Base-by-base conservation (phyloP, 2,113 vertebrate species). In the Crocuta crocuta region DNA sequence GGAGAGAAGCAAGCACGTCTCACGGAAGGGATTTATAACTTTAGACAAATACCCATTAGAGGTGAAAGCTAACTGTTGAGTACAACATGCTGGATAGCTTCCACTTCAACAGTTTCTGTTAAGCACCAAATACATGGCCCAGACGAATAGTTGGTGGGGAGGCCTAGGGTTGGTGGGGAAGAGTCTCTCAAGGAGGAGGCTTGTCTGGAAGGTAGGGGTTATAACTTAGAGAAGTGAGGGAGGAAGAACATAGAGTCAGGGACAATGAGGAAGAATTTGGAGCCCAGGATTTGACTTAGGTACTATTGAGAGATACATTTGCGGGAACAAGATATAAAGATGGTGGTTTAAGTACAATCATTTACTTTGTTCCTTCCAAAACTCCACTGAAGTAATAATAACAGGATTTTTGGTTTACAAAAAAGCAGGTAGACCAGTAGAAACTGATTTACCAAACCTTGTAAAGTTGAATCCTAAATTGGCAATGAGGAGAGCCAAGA, bases 401-500 rank as follows among this genome's bases (percentile, higher is more conserved):
- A 82, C 10, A 66, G 7, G 43, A 43, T 87, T 92, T 89, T 13
- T 94, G n/a, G 71, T 95, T 96, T 86, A 80, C 85, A 43, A 79
- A 97, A 87, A 93, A 95, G 43, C 26, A 43, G 23, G 31, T 23
- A 53, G 50, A 86, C 65, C 45, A 80, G 16, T 23, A 39, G 61
- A 82, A 80, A 76, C 55, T 85, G 61, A 92, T 68, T 66, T 91
- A 39, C 58, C 17, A 80, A 85, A 91, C 53, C 9, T 55, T 65
- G 21, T 28, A 58, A 70, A 58, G 73, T 5, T 81, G 50, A 84
- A 53, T 61, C 73, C 35, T 92, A 79, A 91, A 80, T 73, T 78
- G 68, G 12, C 31, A 88, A 13, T 11, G 16, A 82, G 28, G 53
- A 39, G 90, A 92, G 13, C 21, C 39, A 65, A 93, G 91, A 89